Evolutionary conservation across 2,888 invertebrate species (phyloP), one percentile per base, ranked within the genome.

Genomic region (Mythimna ferrago): DNA sequence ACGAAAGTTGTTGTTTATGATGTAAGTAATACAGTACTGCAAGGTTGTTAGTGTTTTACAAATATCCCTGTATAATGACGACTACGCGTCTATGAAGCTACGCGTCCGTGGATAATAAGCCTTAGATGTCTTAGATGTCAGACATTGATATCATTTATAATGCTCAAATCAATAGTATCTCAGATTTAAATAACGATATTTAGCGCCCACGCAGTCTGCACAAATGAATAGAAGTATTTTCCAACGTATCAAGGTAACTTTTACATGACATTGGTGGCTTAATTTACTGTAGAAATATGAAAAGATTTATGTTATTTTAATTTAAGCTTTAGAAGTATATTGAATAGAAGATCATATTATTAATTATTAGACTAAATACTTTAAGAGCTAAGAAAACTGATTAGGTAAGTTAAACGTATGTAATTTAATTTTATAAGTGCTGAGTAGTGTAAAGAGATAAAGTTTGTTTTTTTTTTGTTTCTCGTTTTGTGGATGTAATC

Each of bases 241-340:
- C 19, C 26, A 77, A 53, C 76, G 16, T 32, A 53, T 57, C 35
- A 76, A 78, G 76, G 76, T 78, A 72, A 76, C 78, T 76, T 76
- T 26, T 48, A 62, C 6, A 48, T 54, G 78, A 62, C 78, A 78
- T 72, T 72, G 56, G 4, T 7, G 51, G 26, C 21, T 19, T 19
- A 5, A 57, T 26, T 58, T 38, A 58, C 62, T 58, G 10, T 11
- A 48, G 32, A 70, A 75, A 76, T 48, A 19, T 48, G 38, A 19
- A 35, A 41, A 69, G 76, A 76, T 26, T 26, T 35, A 38, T 32
- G n/a, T n/a, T 35, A 35, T 53, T 68, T 41, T n/a, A 26, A 75
- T 74, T 58, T 53, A 9, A 48, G 26, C 38, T 54, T 35, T 71
- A 44, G 0, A 44, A 41, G 0, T 10, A 9, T 21, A 41, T 44